A percentile compares a stretch with the other conserved stretches of the same genome.
Evolutionary conservation across 2,113 vertebrate genomes (phyloP).

Genomic region (Merops nubicus): DNA sequence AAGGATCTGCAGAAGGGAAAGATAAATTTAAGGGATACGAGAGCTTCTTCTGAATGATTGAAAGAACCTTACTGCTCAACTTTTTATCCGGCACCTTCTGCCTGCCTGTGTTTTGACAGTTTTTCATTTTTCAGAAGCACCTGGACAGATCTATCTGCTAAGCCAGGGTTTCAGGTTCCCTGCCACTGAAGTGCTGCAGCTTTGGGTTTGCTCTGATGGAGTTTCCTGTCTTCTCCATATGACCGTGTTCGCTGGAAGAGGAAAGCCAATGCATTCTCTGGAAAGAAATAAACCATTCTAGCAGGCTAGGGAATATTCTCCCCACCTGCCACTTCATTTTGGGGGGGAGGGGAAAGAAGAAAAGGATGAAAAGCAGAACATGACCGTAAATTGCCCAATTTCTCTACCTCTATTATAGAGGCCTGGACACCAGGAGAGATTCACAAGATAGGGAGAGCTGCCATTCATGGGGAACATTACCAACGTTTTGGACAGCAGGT

Average conservation of each 20-base stretch:
- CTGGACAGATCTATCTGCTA: neutral
- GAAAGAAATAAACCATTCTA: neutral
- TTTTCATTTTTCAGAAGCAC: neutral
- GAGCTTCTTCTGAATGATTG: neutral
- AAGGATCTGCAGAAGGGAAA: neutral
- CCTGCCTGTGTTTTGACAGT: neutral
- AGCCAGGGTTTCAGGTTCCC: neutral
- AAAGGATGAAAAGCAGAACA: no score
- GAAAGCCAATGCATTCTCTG: neutral
- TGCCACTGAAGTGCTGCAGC: neutral
- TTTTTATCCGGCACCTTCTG: neutral
- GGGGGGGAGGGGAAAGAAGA: no score
- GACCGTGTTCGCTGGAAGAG: neutral
- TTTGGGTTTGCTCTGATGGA: neutral
- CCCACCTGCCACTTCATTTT: neutral
- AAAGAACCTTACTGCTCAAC: neutral
- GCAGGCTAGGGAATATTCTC: neutral
- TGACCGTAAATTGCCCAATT: neutral
- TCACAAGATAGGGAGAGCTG: neutral
- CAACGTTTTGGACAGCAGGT: neutral
- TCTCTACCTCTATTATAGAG: neutral
- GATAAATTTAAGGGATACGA: neutral
- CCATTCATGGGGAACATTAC: neutral
- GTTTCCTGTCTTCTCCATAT: neutral
- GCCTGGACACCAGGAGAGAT: neutral